These are phyloP conservation scores for Tachycineta bicolor DNA, from an alignment of 2,113 vertebrate species.

Conservation along the genomic window DNA sequence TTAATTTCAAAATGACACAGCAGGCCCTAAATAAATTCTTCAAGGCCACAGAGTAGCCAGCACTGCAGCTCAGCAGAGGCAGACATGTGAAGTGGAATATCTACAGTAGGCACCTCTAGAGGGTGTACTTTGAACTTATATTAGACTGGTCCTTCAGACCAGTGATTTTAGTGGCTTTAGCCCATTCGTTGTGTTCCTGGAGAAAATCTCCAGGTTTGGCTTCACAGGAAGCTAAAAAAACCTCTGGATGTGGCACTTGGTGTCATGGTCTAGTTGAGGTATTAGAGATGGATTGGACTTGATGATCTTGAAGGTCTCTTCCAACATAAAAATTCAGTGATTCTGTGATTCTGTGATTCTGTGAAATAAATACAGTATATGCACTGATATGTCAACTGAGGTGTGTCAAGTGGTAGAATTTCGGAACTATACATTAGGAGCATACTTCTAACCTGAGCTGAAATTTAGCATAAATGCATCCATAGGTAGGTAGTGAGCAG, in stretches of 20 bases:
- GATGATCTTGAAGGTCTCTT: too few species aligned
- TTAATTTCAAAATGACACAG: not conserved
- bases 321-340: too few species aligned
- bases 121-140: not conserved
- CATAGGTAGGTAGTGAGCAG: not conserved
- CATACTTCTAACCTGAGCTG: not conserved
- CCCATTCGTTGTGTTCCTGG: not conserved
- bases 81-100: not conserved
- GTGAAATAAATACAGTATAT: not conserved
- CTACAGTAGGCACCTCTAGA: not conserved
- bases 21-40: not conserved
- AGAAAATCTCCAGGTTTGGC: not conserved
- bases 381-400: not conserved
- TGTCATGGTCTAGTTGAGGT: too few species aligned
- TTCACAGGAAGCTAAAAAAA: not conserved
- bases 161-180: not conserved
- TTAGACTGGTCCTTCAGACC: not conserved
- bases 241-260: too few species aligned
- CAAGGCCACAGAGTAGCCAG: not conserved
- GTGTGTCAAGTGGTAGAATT: not conserved
- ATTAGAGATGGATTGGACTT: too few species aligned
- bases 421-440: not conserved
- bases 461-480: rapidly evolving
- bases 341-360: too few species aligned
- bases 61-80: not conserved